Evolutionary conservation across 2,888 invertebrate species (phyloP).

Genomic region (Leucophenga montana): DNA sequence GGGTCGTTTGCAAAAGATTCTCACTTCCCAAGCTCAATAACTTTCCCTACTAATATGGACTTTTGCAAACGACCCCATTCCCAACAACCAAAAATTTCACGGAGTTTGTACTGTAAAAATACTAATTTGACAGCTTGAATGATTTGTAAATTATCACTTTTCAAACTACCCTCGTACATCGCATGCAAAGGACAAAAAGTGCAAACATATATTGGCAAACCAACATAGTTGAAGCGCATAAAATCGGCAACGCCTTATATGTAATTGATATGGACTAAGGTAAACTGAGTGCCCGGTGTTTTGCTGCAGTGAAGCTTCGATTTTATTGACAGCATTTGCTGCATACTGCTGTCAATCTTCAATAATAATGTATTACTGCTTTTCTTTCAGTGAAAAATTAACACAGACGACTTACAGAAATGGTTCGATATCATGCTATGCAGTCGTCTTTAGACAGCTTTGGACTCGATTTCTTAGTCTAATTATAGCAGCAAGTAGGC

Average conservation of each 20-base stretch:
- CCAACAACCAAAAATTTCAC: too few species aligned
- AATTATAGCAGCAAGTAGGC: not conserved
- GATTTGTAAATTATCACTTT: not conserved
- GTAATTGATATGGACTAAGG: constrained; percentile 38
- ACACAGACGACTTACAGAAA: constrained; percentile 10
- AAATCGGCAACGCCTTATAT: constrained; percentile 34
- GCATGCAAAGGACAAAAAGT: too few species aligned
- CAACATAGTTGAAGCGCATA: constrained; percentile 9
- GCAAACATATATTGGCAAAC: too few species aligned
- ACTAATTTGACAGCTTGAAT: too few species aligned
- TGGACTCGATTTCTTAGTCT: not conserved
- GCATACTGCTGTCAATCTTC: not conserved
- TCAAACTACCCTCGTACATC: too few species aligned
- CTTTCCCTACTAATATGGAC: too few species aligned
- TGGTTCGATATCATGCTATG: constrained; percentile 12
- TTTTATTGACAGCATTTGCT: constrained; percentile 7
- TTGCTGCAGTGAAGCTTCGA: not conserved
- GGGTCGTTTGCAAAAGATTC: too few species aligned
- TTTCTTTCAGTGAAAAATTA: constrained; percentile 10
- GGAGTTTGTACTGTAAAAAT: too few species aligned
- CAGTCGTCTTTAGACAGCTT: too few species aligned
- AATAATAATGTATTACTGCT: not conserved
- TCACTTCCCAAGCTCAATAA: too few species aligned
- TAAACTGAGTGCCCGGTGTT: not conserved
- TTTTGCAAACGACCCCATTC: too few species aligned